phyloP scores from a whole-genome alignment of 2,113 vertebrate genomes.

The Sprattus sprattus region DNA sequence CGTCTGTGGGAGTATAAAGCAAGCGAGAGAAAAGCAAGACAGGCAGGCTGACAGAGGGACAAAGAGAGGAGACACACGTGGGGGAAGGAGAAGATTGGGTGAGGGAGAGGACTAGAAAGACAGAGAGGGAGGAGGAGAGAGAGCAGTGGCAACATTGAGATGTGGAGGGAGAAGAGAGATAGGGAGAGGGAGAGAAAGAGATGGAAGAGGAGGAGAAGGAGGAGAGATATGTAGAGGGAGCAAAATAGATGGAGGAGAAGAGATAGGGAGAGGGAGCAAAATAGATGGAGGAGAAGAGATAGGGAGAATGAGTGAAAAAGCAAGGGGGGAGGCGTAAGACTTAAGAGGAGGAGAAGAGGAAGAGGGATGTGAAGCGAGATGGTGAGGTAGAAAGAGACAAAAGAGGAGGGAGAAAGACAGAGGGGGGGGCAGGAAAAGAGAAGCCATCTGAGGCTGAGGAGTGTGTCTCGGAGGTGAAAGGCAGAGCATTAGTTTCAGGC shows the following conservation, averaged over 20 bases:
- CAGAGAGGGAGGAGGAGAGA: slow-evolving; percentile 30
- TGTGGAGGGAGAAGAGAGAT: neutral
- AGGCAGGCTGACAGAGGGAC: neutral
- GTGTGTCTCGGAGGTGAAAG: slow-evolving; percentile 60
- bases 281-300: neutral
- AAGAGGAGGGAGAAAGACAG: neutral
- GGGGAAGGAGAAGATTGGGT: neutral
- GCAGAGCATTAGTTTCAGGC: slow-evolving; percentile 69
- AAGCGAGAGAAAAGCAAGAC: neutral
- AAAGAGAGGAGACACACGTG: neutral
- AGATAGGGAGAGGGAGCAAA: neutral
- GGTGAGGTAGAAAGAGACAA: neutral
- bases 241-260: slow-evolving; percentile 4
- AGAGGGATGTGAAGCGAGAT: neutral
- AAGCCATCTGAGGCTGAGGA: slow-evolving; percentile 47
- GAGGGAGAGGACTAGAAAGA: neutral
- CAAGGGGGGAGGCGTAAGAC: too few relatives aligned
- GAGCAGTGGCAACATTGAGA: neutral
- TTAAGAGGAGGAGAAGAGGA: neutral
- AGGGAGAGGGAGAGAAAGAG: neutral
- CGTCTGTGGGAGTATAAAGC: neutral
- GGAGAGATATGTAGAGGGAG: slow-evolving; percentile 31
- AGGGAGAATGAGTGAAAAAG: neutral
- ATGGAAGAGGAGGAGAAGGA: neutral
- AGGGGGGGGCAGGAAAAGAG: neutral